phyloP scores from a whole-genome alignment of 2,797 vertebrate species.

The Bothrops alternatus region DNA sequence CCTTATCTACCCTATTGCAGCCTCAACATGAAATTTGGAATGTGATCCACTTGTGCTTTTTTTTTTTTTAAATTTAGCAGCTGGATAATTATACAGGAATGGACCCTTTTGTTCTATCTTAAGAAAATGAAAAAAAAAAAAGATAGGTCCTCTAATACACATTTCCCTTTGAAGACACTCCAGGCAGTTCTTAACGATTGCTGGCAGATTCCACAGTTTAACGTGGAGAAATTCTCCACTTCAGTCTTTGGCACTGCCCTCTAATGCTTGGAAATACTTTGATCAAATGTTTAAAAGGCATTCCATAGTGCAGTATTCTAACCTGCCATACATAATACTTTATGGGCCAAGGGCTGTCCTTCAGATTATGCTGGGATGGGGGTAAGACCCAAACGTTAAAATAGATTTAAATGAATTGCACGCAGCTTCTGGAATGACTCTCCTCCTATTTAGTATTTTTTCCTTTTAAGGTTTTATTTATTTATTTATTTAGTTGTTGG shows the following conservation, averaged over 20 bases:
- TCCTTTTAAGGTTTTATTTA: too few relatives aligned
- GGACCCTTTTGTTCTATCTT: neutral
- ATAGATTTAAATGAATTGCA: neutral
- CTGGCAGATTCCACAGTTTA: neutral
- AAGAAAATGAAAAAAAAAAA: neutral
- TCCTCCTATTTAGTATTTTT: neutral
- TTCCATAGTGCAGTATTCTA: neutral
- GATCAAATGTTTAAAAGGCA: neutral
- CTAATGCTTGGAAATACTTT: neutral
- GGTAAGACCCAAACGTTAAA: neutral
- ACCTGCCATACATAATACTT: neutral
- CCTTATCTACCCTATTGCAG: neutral
- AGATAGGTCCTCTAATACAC: neutral
- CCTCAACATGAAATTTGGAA: neutral
- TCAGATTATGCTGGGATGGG: neutral
- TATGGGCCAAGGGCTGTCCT: neutral
- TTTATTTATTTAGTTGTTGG: too few relatives aligned
- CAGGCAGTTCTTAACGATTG: neutral
- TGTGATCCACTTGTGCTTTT: neutral
- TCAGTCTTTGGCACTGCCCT: neutral
- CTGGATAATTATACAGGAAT: neutral
- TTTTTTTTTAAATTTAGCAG: neutral
- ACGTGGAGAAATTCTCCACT: neutral
- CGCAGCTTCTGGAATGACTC: neutral
- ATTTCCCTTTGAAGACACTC: neutral